A percentile compares a stretch with the other conserved stretches of the same genome.
Evolutionary conservation across 2,113 vertebrate species (phyloP).

Genomic region (Gadus chalcogrammus): DNA sequence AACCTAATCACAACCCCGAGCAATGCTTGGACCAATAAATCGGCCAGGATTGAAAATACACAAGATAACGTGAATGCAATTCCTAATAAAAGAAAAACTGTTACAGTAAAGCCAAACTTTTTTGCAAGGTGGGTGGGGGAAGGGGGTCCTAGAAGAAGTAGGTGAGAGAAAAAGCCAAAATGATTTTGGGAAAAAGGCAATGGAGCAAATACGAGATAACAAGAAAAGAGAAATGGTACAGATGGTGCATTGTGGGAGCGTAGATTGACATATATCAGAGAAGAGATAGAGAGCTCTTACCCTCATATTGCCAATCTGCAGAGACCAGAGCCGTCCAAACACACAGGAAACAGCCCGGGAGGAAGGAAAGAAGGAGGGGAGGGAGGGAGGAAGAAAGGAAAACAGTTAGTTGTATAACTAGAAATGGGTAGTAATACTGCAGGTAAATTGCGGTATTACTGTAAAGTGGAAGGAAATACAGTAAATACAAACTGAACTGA

Average conservation of each 20-base stretch:
- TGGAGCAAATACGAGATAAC: background rate
- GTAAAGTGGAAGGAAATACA: background rate
- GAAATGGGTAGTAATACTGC: too few relatives aligned
- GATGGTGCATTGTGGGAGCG: background rate
- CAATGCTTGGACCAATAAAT: slow-evolving; percentile 43
- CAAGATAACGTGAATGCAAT: slow-evolving; percentile 12
- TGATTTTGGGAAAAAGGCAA: background rate
- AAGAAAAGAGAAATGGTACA: background rate
- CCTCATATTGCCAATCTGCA: slow-evolving; percentile 99
- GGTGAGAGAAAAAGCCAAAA: background rate
- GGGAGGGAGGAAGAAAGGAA: slow-evolving; percentile 20
- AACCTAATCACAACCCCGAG: background rate
- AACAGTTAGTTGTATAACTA: slow-evolving; percentile 2
- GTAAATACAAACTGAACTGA: background rate
- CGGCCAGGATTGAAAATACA: slow-evolving; percentile 29
- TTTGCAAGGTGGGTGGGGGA: background rate
- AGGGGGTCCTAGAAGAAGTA: background rate
- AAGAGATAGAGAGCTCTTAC: slow-evolving; percentile 77
- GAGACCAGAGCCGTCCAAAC: slow-evolving; percentile 56
- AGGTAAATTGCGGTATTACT: too few relatives aligned
- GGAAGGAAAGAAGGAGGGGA: slow-evolving; percentile 29
- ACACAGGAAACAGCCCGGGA: slow-evolving; percentile 62
- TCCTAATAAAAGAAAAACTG: too few relatives aligned
- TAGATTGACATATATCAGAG: background rate
- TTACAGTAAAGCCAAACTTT: too few relatives aligned